These are phyloP conservation scores for Siphlonurus alternatus DNA, from an alignment of 2,888 invertebrate genomes.

Conservation along the genomic window DNA sequence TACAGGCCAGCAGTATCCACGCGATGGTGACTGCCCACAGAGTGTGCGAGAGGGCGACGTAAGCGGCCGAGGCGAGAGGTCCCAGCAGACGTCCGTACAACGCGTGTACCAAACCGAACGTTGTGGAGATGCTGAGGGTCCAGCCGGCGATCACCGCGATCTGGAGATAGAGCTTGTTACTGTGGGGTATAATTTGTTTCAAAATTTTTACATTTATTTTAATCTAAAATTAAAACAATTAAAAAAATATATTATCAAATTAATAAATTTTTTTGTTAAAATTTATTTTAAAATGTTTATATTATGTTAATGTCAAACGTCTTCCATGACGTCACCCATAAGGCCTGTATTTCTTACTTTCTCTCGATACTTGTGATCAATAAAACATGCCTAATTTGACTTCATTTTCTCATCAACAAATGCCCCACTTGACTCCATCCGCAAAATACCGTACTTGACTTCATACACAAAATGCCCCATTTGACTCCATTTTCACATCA, in stretches of 20 bases:
- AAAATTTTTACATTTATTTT: background rate
- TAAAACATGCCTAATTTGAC: no score
- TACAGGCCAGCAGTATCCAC: conserved; percentile 29
- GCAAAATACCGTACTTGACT: no score
- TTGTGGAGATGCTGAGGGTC: conserved; percentile 19
- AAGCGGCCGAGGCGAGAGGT: conserved; percentile 22
- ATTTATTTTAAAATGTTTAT: no score
- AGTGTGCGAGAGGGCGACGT: conserved; percentile 28
- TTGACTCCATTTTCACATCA: no score
- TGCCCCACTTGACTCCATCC: no score
- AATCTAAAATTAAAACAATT: background rate
- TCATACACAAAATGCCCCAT: no score
- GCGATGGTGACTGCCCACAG: conserved; percentile 29
- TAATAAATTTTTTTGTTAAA: conserved; percentile 5
- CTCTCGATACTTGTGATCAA: no score
- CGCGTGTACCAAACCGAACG: conserved; percentile 24
- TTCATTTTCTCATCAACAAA: no score
- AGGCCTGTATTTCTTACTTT: no score
- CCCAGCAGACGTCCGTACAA: conserved; percentile 21
- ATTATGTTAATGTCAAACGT: no score
- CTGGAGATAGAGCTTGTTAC: conserved; percentile 14
- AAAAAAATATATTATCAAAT: background rate
- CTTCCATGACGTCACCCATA: no score
- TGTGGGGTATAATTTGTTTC: no score
- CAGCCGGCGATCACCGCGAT: conserved; percentile 19